phyloP scores from a whole-genome alignment of 2,797 vertebrate species.

The Morelia viridis region DNA sequence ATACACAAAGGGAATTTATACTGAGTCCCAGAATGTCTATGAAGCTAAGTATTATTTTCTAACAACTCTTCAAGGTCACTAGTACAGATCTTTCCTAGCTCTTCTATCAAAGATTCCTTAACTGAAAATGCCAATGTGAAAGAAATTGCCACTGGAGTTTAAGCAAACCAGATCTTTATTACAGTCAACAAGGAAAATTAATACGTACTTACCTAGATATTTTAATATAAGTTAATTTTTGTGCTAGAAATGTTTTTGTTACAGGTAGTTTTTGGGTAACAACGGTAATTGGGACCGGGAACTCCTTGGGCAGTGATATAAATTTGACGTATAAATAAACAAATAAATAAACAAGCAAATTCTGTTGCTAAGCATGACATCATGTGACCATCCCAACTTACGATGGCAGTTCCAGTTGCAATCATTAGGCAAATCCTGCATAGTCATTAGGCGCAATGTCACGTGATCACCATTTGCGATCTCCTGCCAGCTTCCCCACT shows the following conservation, averaged over 20 bases:
- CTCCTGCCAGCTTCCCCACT: not conserved
- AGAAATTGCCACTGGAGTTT: not conserved
- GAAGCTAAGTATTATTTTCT: not conserved
- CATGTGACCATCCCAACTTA: not conserved
- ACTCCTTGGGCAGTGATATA: not conserved
- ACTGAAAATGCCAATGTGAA: not conserved
- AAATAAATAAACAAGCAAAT: too few relatives aligned
- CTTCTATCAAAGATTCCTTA: not conserved
- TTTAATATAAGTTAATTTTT: not conserved
- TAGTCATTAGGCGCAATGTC: not conserved
- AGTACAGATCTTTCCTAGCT: not conserved
- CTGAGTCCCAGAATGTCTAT: not conserved
- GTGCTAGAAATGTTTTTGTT: not conserved
- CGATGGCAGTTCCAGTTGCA: not conserved
- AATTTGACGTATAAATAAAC: too few relatives aligned
- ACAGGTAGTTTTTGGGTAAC: not conserved
- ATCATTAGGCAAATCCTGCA: not conserved
- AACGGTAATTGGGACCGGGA: not conserved
- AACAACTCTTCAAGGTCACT: not conserved
- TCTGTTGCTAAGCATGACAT: not conserved
- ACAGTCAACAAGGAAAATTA: not conserved
- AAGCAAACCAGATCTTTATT: not conserved
- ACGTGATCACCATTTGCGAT: not conserved
- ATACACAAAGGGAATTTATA: not conserved
- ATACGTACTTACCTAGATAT: too few relatives aligned